Evolutionary conservation across 2,113 vertebrate genomes (phyloP).

Genomic region (Lepisosteus osseus): DNA sequence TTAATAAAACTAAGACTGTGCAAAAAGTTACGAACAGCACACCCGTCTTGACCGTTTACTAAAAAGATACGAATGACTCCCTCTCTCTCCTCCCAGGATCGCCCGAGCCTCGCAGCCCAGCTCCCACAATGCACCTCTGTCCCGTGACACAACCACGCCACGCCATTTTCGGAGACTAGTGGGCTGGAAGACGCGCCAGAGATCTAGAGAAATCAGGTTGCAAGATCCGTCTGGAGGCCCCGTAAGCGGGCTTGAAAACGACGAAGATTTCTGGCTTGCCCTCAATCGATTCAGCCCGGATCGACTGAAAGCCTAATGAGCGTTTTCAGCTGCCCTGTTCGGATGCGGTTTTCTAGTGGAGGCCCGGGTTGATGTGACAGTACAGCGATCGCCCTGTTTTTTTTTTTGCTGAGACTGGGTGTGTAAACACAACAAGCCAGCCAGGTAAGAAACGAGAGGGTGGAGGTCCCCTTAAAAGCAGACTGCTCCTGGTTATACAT

Average conservation of each 20-base stretch:
- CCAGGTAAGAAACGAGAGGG: slow-evolving; percentile 25
- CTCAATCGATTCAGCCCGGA: neutral
- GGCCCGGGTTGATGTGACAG: slow-evolving; percentile 50
- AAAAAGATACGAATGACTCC: no score
- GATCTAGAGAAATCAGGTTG: slow-evolving; percentile 48
- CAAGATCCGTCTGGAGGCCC: no score
- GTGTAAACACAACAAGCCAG: slow-evolving; percentile 55
- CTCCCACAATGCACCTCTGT: slow-evolving; percentile 51
- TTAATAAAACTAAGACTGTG: no score
- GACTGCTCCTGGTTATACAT: no score
- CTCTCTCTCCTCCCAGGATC: slow-evolving; percentile 29
- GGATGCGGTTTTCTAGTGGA: slow-evolving; percentile 40
- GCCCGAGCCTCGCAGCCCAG: slow-evolving; percentile 13
- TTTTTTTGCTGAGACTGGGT: slow-evolving; percentile 39
- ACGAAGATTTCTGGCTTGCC: neutral
- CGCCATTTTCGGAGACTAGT: slow-evolving; percentile 61
- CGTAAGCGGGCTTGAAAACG: neutral
- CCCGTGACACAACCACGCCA: slow-evolving; percentile 52
- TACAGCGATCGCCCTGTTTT: slow-evolving; percentile 17
- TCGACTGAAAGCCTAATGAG: slow-evolving; percentile 45
- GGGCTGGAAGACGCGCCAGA: slow-evolving; percentile 26
- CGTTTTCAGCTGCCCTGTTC: slow-evolving; percentile 28
- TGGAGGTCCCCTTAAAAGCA: neutral
- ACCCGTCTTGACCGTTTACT: no score
- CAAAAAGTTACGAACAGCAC: no score